Evolutionary conservation across 2,888 invertebrate species (phyloP).

Genomic region (Abrostola tripartita): DNA sequence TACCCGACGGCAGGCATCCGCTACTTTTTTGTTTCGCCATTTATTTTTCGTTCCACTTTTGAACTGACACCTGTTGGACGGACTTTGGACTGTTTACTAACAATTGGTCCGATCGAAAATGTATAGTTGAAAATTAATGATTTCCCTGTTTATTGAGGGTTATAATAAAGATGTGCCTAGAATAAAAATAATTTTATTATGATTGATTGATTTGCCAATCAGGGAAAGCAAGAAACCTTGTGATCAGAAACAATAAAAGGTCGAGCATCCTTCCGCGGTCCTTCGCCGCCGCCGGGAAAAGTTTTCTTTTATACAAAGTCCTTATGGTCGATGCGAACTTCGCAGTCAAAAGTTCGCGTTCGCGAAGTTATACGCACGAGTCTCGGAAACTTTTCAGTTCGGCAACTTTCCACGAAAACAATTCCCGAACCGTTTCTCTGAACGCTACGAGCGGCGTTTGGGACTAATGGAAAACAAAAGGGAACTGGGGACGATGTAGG

Average conservation of each 20-base stretch:
- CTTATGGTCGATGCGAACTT: constrained; percentile 77
- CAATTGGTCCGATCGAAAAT: constrained; percentile 30
- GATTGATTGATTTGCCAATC: constrained; percentile 11
- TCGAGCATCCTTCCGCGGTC: constrained; percentile 54
- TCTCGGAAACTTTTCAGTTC: constrained; percentile 73
- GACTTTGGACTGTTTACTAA: constrained; percentile 45
- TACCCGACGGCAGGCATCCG: constrained; percentile 48
- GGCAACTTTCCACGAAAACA: constrained; percentile 78
- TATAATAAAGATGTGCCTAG: constrained; percentile 16
- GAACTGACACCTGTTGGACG: constrained; percentile 51
- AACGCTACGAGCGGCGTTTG: constrained; percentile 41
- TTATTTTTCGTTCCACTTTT: constrained; percentile 41
- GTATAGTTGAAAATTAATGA: constrained; percentile 21
- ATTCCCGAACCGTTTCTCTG: constrained; percentile 57
- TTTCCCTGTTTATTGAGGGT: constrained; percentile 19
- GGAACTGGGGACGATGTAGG: constrained; percentile 18
- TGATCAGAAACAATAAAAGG: constrained; percentile 49
- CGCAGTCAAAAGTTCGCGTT: constrained; percentile 79
- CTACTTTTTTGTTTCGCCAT: constrained; percentile 49
- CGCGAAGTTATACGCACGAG: constrained; percentile 79
- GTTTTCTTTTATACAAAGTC: constrained; percentile 71
- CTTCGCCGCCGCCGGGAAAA: constrained; percentile 68
- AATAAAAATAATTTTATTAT: not conserved
- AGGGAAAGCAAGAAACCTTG: constrained; percentile 17
- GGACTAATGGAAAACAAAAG: constrained; percentile 50